A percentile compares a stretch with the other conserved stretches of the same genome.
These are phyloP conservation scores for Episyrphus balteatus DNA, from an alignment of 1,140 invertebrate species.

Conservation along the genomic window DNA sequence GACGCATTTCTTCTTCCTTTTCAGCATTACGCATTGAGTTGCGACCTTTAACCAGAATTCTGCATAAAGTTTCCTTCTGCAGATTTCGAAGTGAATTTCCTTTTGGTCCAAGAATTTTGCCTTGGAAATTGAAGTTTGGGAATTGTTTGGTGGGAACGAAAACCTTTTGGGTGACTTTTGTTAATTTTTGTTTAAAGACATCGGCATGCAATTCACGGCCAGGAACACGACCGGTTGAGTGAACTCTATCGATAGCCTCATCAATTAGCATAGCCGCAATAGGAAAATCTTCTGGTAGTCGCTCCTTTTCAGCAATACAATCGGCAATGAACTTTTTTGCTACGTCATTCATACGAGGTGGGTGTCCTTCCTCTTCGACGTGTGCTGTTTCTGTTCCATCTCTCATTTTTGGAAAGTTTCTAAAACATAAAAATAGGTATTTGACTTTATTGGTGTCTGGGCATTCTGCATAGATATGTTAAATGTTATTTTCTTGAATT, in stretches of 20 bases:
- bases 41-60: constrained; percentile 79
- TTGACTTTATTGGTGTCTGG: no score
- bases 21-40: constrained; percentile 81
- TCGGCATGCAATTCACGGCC: constrained; percentile 31
- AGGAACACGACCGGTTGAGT: constrained; percentile 29
- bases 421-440: no score
- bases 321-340: constrained; percentile 29
- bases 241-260: constrained; percentile 28
- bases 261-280: constrained; percentile 23
- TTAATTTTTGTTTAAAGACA: constrained; percentile 50
- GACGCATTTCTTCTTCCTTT: constrained; percentile 78
- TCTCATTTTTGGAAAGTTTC: no score
- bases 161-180: constrained; percentile 67
- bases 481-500: no score
- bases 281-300: constrained; percentile 22
- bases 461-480: no score
- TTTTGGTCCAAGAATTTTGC: constrained; percentile 83
- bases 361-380: constrained; percentile 13
- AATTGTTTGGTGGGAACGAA: constrained; percentile 69
- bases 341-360: constrained; percentile 27
- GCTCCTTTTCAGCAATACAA: constrained; percentile 25
- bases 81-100: constrained; percentile 78
- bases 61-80: constrained; percentile 83
- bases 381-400: no score
- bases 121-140: constrained; percentile 87